Percentiles rank a stretch among this genome's conserved stretches.
These are phyloP conservation scores for Ammodytes dubius DNA, from an alignment of 2,113 vertebrate species.

Conservation along the genomic window DNA sequence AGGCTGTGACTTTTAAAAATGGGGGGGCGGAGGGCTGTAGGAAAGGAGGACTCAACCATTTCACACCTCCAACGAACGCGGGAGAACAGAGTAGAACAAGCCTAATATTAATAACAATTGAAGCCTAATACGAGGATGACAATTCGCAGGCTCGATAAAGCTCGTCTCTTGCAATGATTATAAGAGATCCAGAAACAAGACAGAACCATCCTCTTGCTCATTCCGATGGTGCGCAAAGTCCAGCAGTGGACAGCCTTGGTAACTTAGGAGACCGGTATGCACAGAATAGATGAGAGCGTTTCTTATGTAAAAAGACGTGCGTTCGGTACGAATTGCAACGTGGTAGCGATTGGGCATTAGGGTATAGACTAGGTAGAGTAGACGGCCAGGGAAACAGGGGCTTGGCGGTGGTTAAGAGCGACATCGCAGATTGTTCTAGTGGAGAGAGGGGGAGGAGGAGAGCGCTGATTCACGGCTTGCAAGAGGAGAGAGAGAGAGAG, in stretches of 20 bases:
- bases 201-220: not conserved
- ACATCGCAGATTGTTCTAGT: constrained; percentile 60
- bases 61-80: constrained; percentile 46
- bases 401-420: constrained; percentile 14
- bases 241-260: constrained; percentile 13
- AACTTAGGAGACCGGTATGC: constrained; percentile 21
- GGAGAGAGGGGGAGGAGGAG: constrained; percentile 63
- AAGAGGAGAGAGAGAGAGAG: constrained; percentile 72
- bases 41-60: constrained; percentile 49
- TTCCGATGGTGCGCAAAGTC: constrained; percentile 60
- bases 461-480: constrained; percentile 79
- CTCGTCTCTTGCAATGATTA: not conserved
- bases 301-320: not conserved
- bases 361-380: not conserved
- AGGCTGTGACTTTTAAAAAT: constrained; percentile 69
- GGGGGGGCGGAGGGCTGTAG: constrained; percentile 53
- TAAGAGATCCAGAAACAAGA: constrained; percentile 32
- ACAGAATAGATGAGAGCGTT: constrained; percentile 43
- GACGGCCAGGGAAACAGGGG: constrained; percentile 17
- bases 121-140: constrained; percentile 8
- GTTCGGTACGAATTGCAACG: not conserved
- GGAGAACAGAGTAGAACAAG: not conserved
- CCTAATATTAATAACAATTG: not conserved
- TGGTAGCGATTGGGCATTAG: not conserved
- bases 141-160: not conserved